phyloP scores from a whole-genome alignment of 2,797 vertebrate genomes.

The Gymnopithys bicolor region DNA sequence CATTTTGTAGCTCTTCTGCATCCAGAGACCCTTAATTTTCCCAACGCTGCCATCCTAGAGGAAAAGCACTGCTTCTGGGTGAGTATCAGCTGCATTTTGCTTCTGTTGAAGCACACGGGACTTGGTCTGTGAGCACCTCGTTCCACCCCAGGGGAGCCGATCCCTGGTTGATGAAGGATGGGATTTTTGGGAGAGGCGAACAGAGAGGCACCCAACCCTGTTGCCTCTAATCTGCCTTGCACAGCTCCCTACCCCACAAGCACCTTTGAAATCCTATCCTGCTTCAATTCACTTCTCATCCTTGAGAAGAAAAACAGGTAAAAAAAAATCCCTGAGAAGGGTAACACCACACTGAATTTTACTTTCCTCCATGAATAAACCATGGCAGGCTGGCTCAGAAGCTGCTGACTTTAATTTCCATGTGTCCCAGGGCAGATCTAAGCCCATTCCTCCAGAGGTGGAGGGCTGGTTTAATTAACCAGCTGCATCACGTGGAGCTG shows the following conservation, averaged over 20 bases:
- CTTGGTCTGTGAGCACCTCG: rapidly evolving
- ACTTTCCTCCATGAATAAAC: slow-evolving; percentile 20
- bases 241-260: rapidly evolving
- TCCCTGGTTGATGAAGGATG: background rate
- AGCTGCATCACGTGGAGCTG: background rate
- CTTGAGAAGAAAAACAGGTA: background rate
- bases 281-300: background rate
- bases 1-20: background rate
- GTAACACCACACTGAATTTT: background rate
- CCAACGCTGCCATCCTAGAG: background rate
- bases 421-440: slow-evolving; percentile 26
- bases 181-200: background rate
- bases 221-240: background rate
- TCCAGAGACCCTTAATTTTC: background rate
- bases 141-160: background rate
- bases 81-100: rapidly evolving
- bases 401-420: slow-evolving; percentile 13
- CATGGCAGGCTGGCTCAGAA: background rate
- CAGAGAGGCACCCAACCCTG: background rate
- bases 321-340: background rate
- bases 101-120: rapidly evolving
- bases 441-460: slow-evolving; percentile 10
- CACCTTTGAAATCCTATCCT: background rate
- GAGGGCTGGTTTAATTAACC: slow-evolving; percentile 43
- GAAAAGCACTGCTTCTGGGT: background rate